These are phyloP conservation scores for Hirtodrosophila alboralis DNA, from an alignment of 2,888 invertebrate species.

Conservation along the genomic window DNA sequence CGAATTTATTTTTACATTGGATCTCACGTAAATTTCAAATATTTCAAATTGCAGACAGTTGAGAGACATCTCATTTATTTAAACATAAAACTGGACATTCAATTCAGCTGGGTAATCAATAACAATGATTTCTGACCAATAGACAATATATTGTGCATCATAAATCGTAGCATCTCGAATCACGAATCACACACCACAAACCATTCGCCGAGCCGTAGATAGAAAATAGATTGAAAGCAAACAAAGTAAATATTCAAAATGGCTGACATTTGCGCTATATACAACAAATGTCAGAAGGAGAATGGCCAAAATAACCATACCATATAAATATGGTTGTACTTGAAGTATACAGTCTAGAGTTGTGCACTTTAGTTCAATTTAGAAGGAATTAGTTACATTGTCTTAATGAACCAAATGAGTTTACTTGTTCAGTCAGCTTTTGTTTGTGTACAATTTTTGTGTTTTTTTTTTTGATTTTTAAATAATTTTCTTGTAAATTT, in stretches of 20 bases:
- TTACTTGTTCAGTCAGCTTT: too few species aligned
- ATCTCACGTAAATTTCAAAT: slow-evolving; percentile 45
- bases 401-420: too few species aligned
- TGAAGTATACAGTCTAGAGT: slow-evolving; percentile 5
- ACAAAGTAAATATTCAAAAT: slow-evolving; percentile 79
- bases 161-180: slow-evolving; percentile 35
- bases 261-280: slow-evolving; percentile 70
- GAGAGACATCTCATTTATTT: slow-evolving; percentile 20
- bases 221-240: slow-evolving; percentile 46
- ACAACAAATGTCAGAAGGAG: slow-evolving; percentile 26
- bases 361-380: too few species aligned
- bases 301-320: slow-evolving; percentile 19
- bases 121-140: slow-evolving; percentile 26
- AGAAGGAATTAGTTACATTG: too few species aligned
- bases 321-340: slow-evolving; percentile 19
- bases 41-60: slow-evolving; percentile 33
- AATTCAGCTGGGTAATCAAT: slow-evolving; percentile 40
- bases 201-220: slow-evolving; percentile 8
- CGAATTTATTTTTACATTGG: not conserved
- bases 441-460: too few species aligned
- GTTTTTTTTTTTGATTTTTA: too few species aligned
- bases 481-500: too few species aligned
- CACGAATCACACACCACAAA: slow-evolving; percentile 2
- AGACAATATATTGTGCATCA: slow-evolving; percentile 34
- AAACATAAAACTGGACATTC: slow-evolving; percentile 17